phyloP scores from a whole-genome alignment of 2,888 invertebrate species.

The Agriopis marginaria region DNA sequence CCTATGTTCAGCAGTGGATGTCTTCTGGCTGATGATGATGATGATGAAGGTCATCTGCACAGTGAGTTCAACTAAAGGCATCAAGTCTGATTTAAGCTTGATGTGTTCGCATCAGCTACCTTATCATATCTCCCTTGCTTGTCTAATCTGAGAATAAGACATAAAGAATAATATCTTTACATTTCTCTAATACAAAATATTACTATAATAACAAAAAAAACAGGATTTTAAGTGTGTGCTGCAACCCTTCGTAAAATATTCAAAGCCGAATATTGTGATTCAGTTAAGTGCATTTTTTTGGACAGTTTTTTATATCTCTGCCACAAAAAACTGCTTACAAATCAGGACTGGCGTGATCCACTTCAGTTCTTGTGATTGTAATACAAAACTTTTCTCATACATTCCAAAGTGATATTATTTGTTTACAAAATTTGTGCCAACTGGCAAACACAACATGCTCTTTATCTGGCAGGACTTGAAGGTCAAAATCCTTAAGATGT shows the following conservation, averaged over 20 bases:
- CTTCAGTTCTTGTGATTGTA: conserved; percentile 8
- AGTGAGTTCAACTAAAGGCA: too few species aligned
- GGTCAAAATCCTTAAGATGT: background rate
- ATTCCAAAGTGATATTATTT: conserved; percentile 1
- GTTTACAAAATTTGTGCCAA: conserved; percentile 24
- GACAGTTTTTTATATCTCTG: background rate
- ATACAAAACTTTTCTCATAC: background rate
- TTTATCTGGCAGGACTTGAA: background rate
- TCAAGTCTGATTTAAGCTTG: too few species aligned
- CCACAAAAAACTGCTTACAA: conserved; percentile 9
- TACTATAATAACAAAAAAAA: too few species aligned
- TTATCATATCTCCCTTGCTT: too few species aligned
- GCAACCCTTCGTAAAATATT: background rate
- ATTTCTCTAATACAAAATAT: too few species aligned
- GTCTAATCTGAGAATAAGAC: too few species aligned
- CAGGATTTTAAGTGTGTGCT: too few species aligned
- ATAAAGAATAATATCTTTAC: too few species aligned
- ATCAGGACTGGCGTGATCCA: conserved; percentile 3
- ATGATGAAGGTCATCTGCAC: too few species aligned
- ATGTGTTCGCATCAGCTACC: too few species aligned
- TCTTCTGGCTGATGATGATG: too few species aligned
- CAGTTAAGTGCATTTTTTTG: conserved; percentile 3
- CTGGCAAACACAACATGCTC: conserved; percentile 10
- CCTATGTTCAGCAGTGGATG: too few species aligned
- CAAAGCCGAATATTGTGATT: background rate